phyloP scores from a whole-genome alignment of 2,888 invertebrate species.

The Daptonema setosum region DNA sequence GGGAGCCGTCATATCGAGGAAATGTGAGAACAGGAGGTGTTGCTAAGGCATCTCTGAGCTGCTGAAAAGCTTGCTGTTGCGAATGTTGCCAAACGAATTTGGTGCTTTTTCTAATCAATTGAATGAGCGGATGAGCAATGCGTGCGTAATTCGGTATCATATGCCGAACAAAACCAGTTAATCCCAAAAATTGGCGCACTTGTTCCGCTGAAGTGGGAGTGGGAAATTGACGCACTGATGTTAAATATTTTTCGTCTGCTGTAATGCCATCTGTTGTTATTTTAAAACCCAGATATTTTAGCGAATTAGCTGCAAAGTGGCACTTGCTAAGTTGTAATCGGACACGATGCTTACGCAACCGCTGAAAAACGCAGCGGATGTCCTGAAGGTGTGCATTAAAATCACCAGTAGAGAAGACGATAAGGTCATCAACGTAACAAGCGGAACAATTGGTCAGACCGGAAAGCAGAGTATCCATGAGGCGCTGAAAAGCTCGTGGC shows the following conservation, averaged over 20 bases:
- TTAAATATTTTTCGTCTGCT: constrained; percentile 1
- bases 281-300: constrained; percentile 9
- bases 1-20: background rate
- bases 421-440: constrained; percentile 14
- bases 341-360: constrained; percentile 10
- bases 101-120: background rate
- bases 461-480: constrained; percentile 13
- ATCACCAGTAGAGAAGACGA: constrained; percentile 9
- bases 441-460: constrained; percentile 9
- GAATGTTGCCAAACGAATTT: background rate
- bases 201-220: background rate
- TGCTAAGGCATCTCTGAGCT: background rate
- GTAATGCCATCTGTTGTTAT: constrained; percentile 4
- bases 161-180: background rate
- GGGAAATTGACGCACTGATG: background rate
- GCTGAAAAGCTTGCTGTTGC: background rate
- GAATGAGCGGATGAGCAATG: background rate
- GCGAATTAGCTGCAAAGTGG: constrained; percentile 8
- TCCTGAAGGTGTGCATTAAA: constrained; percentile 10
- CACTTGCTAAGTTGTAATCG: constrained; percentile 14
- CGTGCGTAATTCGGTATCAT: background rate
- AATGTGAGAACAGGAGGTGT: background rate
- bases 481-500: constrained; percentile 14
- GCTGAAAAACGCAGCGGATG: constrained; percentile 9
- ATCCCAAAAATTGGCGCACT: background rate